Conservation (phyloP, 2,888 invertebrate genomes). For the Herminia tarsipennalis region DNA sequence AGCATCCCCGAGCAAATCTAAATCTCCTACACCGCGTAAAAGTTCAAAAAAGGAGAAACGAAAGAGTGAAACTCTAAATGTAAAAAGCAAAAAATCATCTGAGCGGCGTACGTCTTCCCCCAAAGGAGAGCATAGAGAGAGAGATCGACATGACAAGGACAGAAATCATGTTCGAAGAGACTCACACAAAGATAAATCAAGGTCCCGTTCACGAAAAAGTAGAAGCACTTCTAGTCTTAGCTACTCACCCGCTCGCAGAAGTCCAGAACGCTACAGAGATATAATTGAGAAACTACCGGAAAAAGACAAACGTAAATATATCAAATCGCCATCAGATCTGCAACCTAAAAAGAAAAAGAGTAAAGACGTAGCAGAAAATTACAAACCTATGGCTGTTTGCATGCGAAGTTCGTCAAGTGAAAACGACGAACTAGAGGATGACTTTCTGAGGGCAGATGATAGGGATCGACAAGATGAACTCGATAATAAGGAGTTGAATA, state of each 20-base stretch:
- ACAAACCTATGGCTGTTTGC: slow-evolving; percentile 80
- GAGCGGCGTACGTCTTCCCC: slow-evolving; percentile 53
- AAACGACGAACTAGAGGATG: slow-evolving; percentile 84
- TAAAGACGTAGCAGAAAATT: slow-evolving; percentile 49
- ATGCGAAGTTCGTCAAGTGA: slow-evolving; percentile 87
- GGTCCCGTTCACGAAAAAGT: slow-evolving; percentile 70
- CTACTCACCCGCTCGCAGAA: slow-evolving; percentile 88
- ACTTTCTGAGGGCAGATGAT: slow-evolving; percentile 81
- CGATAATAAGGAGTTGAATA: slow-evolving; percentile 87
- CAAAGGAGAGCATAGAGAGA: slow-evolving; percentile 34
- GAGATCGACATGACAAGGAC: slow-evolving; percentile 46
- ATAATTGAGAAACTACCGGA: slow-evolving; percentile 86
- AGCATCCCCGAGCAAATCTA: slow-evolving; percentile 56
- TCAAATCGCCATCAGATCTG: slow-evolving; percentile 72
- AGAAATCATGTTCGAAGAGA: slow-evolving; percentile 47
- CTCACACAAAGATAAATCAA: slow-evolving; percentile 52
- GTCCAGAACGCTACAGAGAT: slow-evolving; percentile 89
- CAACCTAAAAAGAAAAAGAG: slow-evolving; percentile 60
- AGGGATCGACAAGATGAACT: slow-evolving; percentile 81
- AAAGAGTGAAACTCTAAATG: slow-evolving; percentile 53
- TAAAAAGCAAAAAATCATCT: slow-evolving; percentile 54
- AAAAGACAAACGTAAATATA: slow-evolving; percentile 83
- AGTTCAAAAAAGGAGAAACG: slow-evolving; percentile 57
- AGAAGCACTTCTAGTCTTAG: slow-evolving; percentile 86
- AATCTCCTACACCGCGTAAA: slow-evolving; percentile 59